Conservation (phyloP, 2,113 vertebrate species). For the Protobothrops flavoviridis region DNA sequence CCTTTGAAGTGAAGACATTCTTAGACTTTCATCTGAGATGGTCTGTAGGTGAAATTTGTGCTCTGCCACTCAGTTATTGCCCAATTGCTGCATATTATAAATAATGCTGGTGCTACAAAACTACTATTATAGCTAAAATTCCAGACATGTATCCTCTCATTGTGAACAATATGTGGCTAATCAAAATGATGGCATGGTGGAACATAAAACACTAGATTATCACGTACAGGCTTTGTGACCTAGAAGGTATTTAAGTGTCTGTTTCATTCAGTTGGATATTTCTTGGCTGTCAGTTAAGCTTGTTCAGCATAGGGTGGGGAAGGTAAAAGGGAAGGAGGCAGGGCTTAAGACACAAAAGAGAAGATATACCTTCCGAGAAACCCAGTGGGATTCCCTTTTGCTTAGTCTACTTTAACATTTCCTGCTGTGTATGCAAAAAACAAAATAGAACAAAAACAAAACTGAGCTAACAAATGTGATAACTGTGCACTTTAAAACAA, state of each 20-base stretch:
- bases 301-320: neutral
- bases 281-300: neutral
- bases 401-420: conserved; percentile 56
- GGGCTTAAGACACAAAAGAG: conserved; percentile 29
- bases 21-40: neutral
- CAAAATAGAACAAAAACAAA: conserved; percentile 36
- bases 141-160: neutral
- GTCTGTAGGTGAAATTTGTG: neutral
- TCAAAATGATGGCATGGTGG: neutral
- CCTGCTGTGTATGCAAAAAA: conserved; percentile 49
- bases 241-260: neutral
- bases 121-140: neutral
- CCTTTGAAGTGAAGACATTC: neutral
- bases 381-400: conserved; percentile 52
- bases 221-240: neutral
- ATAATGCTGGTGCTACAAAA: neutral
- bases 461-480: conserved; percentile 12
- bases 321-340: conserved; percentile 31
- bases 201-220: neutral
- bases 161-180: neutral
- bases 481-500: conserved; percentile 26
- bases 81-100: neutral
- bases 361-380: conserved; percentile 20
- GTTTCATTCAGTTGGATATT: neutral
- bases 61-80: accelerated